phyloP scores from a whole-genome alignment of 2,113 vertebrate genomes.

The Oreamnos americanus region DNA sequence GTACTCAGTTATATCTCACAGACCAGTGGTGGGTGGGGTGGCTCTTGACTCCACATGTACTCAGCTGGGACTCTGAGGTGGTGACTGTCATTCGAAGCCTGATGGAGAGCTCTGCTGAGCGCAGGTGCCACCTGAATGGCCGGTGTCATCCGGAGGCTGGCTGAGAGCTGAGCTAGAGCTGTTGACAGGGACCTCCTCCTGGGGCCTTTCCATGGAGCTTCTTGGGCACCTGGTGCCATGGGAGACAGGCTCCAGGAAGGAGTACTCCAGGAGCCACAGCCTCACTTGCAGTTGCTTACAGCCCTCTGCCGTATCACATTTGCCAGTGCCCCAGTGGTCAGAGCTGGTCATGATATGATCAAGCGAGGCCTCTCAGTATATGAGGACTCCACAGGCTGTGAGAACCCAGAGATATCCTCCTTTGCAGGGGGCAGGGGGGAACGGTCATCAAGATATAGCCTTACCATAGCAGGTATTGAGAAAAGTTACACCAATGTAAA shows the following conservation, averaged over 20 bases:
- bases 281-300: rapidly evolving
- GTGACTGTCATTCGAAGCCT: no score
- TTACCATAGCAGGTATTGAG: no score
- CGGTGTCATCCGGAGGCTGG: background rate
- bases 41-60: background rate
- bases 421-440: rapidly evolving
- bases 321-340: background rate
- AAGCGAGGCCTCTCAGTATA: background rate
- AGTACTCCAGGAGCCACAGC: background rate
- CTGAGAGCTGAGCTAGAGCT: no score
- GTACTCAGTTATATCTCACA: background rate
- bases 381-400: no score
- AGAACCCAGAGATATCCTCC: background rate
- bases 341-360: background rate
- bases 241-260: background rate
- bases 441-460: background rate
- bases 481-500: rapidly evolving
- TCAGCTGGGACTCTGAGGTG: background rate
- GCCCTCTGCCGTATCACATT: rapidly evolving
- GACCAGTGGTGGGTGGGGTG: background rate
- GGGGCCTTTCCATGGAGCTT: background rate
- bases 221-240: rapidly evolving
- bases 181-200: background rate
- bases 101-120: background rate
- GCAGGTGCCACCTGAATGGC: background rate